Evolutionary conservation across 2,888 invertebrate species (phyloP).

Genomic region (Bellardia pandia): DNA sequence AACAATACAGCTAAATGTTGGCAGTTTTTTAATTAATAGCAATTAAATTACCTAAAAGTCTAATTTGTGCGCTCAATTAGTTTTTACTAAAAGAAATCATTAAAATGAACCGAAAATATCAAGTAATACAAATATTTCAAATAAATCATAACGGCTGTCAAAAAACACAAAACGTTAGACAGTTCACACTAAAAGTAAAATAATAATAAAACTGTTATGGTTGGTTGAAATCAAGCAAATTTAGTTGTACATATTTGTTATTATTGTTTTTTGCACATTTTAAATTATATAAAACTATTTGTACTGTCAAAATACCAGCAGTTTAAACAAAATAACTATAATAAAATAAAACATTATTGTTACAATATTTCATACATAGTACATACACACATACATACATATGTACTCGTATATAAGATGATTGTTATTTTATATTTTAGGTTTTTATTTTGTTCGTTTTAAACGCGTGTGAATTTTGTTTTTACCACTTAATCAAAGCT

Average conservation of each 20-base stretch:
- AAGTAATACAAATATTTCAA: conserved; percentile 5
- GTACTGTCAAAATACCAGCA: conserved; percentile 40
- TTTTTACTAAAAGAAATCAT: neutral
- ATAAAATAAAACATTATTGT: conserved; percentile 29
- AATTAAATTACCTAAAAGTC: conserved; percentile 2
- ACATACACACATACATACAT: no score
- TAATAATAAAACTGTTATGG: conserved; percentile 30
- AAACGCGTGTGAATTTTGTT: conserved; percentile 51
- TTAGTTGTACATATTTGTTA: neutral
- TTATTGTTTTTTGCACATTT: conserved; percentile 8
- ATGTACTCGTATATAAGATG: neutral
- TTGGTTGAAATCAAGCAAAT: conserved; percentile 38
- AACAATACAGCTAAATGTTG: no score
- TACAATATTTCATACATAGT: conserved; percentile 4
- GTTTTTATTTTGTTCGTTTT: conserved; percentile 10
- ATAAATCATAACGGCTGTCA: conserved; percentile 39
- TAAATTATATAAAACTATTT: conserved; percentile 23
- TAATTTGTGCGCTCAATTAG: neutral
- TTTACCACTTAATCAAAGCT: conserved; percentile 42
- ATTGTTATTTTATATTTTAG: neutral
- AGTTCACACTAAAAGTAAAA: neutral
- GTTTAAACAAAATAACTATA: conserved; percentile 5
- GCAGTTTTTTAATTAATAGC: neutral
- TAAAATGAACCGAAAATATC: neutral
- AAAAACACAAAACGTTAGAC: conserved; percentile 2